Percentiles rank a stretch among this genome's conserved stretches.
Conservation (phyloP, 1,140 invertebrate genomes). For the Trachelipus rathkii region DNA sequence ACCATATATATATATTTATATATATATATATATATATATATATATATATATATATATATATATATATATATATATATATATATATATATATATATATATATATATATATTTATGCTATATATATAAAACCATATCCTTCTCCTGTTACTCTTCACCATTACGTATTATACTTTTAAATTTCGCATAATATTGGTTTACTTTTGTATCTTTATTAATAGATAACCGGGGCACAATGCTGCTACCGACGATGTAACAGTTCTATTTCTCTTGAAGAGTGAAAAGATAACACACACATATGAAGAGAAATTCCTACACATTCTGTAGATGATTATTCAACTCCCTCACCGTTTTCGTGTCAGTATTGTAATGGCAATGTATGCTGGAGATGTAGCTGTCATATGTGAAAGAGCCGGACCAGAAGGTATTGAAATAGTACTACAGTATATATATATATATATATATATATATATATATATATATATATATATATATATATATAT, state of each 20-base stretch:
- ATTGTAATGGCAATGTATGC: constrained; percentile 47
- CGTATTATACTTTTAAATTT: too few relatives aligned
- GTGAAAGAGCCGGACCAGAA: constrained; percentile 67
- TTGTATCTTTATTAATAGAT: neutral
- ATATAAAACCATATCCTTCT: neutral
- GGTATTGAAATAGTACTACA: too few relatives aligned
- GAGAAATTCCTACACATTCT: neutral
- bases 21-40: constrained; percentile 14
- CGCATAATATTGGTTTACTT: neutral
- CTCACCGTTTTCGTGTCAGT: constrained; percentile 37
- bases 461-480: too few relatives aligned
- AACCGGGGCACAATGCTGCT: constrained; percentile 19
- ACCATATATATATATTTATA: neutral
- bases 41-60: constrained; percentile 15
- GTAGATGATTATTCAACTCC: neutral
- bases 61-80: constrained; percentile 15
- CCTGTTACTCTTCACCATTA: too few relatives aligned
- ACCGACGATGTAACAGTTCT: constrained; percentile 35
- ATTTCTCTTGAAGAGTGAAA: constrained; percentile 38
- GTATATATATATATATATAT: too few relatives aligned
- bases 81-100: constrained; percentile 4
- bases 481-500: too few relatives aligned
- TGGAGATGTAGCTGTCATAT: constrained; percentile 78
- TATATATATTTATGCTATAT: too few relatives aligned
- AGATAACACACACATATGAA: constrained; percentile 3